Evolutionary conservation across 2,888 invertebrate genomes (phyloP), one percentile per base, ranked within the genome.

Genomic region (Hypomecis atomaria): DNA sequence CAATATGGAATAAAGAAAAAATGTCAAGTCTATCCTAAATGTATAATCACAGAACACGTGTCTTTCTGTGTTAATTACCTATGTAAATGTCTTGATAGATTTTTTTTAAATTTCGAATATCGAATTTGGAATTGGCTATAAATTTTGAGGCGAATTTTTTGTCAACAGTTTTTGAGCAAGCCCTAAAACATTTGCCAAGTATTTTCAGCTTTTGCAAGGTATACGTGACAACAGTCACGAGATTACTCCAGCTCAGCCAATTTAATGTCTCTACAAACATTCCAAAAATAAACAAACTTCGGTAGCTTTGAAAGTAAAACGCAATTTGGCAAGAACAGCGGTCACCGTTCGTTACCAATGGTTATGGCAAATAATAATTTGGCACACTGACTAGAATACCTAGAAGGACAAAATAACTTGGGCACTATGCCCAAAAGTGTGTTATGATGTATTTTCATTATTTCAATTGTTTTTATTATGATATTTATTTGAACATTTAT

Each of bases 391-490:
- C 68, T 69, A 75, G 72, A 73, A 71, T 72, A 71, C 72, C 70
- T 75, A 74, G 75, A 83, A 84, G 81, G 85, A 74, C 78, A 74
- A 80, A 80, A 77, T 76, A 77, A 75, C 70, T 71, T 87, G 86
- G 86, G 78, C 23, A 72, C 73, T 77, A 79, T 57, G 81, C 88
- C 88, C 87, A 88, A 88, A 82, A 23, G 23, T 83, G 79, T 79
- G 82, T 78, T 77, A 78, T 73, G 69, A 67, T 68, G n/a, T 47
- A 23, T 47, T n/a, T 38, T 47, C 73, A 69, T 71, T 64, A 72
- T 70, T 66, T 62, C 69, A 71, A 65, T 54, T 67, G 10, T 40
- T 50, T 13, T 6, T 6, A 48, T 6, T 8, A 8, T 38, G n/a
- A 9, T 8, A 23, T 47, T 47, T 34, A 47, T 60, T 60, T 37